Evolutionary conservation across 2,113 vertebrate species (phyloP), one percentile per base, ranked within the genome.

Genomic region (Alces alces): DNA sequence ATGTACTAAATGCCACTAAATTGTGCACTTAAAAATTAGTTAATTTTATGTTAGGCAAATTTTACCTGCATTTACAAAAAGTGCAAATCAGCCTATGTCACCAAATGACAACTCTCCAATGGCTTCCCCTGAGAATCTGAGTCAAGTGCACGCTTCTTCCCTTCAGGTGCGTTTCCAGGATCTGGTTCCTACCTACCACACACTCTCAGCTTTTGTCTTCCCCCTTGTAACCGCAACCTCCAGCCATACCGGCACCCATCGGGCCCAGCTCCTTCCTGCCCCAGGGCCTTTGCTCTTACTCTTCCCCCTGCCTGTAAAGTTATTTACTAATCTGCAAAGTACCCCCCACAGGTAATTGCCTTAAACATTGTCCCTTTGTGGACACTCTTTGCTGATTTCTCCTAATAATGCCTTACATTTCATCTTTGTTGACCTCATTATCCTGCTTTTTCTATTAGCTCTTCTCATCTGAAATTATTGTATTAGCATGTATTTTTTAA

Each of bases 171-270:
- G 27, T n/a, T 70, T 50, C 50, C 58, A 58, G 43, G 45, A 21
- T 43, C 80, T 19, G n/a, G 36, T 28, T 57, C 30, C 82, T 50
- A 30, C 47, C 30, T n/a, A 15, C 28, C 21, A 7, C 55, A 60
- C 55, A 16, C 19, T 47, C 43, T 50, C 52, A 52, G 47, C 21
- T 85, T 61, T 60, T n/a, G 21, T 28, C 15, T 2, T 1, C 2
- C 0, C 11, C 21, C 8, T 27, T 21, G 47, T 33, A 43, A 14
- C 21, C 80, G 7, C 52, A 47, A 7, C 33, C 16, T 52, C 66
- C 45, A 19, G 39, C 39, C 61, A 12, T 2, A 2, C 15, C 0
- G 1, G 43, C 8, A 2, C 12, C 28, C 73, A 28, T 6, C 0
- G 16, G 17, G 16, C 33, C 50, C 54, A 17, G 5, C n/a, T 55